Base-by-base conservation (phyloP, 2,113 vertebrate species). In the Lamprotornis superbus region DNA sequence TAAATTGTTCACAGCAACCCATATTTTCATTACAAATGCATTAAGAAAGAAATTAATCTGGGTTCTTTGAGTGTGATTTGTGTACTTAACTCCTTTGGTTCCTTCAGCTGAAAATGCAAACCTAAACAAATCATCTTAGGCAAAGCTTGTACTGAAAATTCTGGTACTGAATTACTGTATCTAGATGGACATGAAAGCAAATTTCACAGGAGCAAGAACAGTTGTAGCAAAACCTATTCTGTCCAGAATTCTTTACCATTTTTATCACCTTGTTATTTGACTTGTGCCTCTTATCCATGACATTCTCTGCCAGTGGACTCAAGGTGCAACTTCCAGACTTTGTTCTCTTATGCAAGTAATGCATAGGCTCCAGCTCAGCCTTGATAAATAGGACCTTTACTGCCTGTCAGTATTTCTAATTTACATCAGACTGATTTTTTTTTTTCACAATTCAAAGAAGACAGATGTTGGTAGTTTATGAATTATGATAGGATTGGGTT, bases 321-420 rank as follows among this genome's bases (percentile, higher is more conserved):
- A 47, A 24, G 1, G 10, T 25, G 10, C 28, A 80, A 37, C 55
- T 80, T 73, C 16, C 46, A 63, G 40, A 87, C 22, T 50, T 90
- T 57, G 37, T 6, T 28, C 12, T 65, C 12, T 46, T 73, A 65
- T 10, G 33, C 25, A 76, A 87, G 67, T 20, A 73, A 19, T 0
- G 4, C 8, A n/a, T 0, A 35, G 7, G 10, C 7, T 82, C 12
- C 50, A 24, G 46, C 25, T 76, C 3, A 3, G 49, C 47, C 40
- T 39, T 47, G 63, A 82, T 67, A 69, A 70, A 69, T 0, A 61
- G 37, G 25, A 89, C 30, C 11, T 57, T 50, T 22, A 17, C 39
- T 59, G 31, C 37, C 42, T 59, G 50, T 25, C 78, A 85, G 27
- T 50, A 70, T 59, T 77, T 80, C 61, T 78, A 67, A 69, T 49